Conservation (phyloP, 1,140 invertebrate genomes). For the Brachionus calyciflorus region DNA sequence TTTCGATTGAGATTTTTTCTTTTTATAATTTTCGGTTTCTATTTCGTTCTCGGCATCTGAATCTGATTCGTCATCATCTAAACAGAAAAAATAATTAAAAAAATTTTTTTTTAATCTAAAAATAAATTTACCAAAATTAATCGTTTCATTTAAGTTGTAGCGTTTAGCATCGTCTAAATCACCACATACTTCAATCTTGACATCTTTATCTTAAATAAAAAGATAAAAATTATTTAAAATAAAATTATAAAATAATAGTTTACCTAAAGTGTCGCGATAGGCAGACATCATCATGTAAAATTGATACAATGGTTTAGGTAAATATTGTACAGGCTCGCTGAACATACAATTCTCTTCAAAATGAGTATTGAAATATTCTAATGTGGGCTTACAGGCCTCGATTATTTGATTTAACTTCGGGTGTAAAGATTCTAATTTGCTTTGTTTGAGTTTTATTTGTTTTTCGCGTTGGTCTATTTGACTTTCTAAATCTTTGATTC, state of each 20-base stretch:
- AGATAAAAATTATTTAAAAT: not conserved
- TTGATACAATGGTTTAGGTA: constrained; percentile 80
- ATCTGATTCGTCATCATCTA: constrained; percentile 64
- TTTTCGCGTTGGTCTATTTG: constrained; percentile 51
- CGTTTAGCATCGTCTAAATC: constrained; percentile 75
- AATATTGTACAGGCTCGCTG: constrained; percentile 70
- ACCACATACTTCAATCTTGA: constrained; percentile 68
- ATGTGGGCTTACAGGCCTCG: constrained; percentile 69
- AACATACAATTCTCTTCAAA: constrained; percentile 73
- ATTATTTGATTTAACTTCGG: constrained; percentile 68
- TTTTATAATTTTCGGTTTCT: constrained; percentile 57
- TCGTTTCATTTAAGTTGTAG: constrained; percentile 34
- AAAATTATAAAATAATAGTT: constrained; percentile 47
- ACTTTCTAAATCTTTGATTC: not conserved
- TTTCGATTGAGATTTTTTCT: constrained; percentile 53
- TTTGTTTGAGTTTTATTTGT: constrained; percentile 75
- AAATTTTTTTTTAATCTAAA: not conserved
- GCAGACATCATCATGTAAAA: constrained; percentile 79
- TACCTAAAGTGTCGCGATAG: constrained; percentile 75
- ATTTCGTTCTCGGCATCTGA: constrained; percentile 68
- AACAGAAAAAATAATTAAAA: constrained; percentile 33
- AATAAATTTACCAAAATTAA: constrained; percentile 43
- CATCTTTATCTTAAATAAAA: constrained; percentile 51
- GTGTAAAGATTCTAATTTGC: constrained; percentile 74
- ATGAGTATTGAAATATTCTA: constrained; percentile 79